Conservation (phyloP, 2,113 vertebrate species). For the Entelurus aequoreus region DNA sequence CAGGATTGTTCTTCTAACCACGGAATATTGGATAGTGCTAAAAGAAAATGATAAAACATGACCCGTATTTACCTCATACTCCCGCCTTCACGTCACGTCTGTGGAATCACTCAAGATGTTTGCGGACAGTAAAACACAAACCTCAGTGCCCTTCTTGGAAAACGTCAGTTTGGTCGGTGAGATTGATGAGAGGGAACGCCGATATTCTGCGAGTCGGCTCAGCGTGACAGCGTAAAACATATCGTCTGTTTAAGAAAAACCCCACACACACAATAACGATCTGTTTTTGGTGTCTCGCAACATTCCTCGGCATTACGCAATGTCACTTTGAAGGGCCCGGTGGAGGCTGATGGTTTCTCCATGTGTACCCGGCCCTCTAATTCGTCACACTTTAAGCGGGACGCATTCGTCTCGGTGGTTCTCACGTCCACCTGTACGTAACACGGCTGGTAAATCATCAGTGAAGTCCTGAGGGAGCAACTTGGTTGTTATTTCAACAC, state of each 20-base stretch:
- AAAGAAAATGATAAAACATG: neutral
- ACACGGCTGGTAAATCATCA: conserved; percentile 1
- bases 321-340: conserved; percentile 17
- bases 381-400: conserved; percentile 42
- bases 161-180: conserved; percentile 19
- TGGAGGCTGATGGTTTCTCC: conserved; percentile 48
- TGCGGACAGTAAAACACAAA: conserved; percentile 46
- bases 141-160: conserved; percentile 32
- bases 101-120: conserved; percentile 46
- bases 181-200: conserved; percentile 38
- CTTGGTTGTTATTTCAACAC: conserved; percentile 1
- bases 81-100: conserved; percentile 27
- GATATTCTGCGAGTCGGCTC: conserved; percentile 19
- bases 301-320: conserved; percentile 32
- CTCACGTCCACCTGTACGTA: conserved; percentile 35
- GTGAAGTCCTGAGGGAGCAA: neutral
- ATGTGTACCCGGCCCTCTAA: conserved; percentile 47
- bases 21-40: neutral
- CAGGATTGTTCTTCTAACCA: neutral
- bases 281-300: conserved; percentile 25
- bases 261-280: conserved; percentile 37
- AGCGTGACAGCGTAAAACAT: conserved; percentile 3
- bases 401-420: conserved; percentile 11
- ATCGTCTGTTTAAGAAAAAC: conserved; percentile 13
- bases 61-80: conserved; percentile 15